Evolutionary conservation across 2,113 vertebrate species (phyloP), one percentile per base, ranked within the genome.

Genomic region (Notiomystis cincta): DNA sequence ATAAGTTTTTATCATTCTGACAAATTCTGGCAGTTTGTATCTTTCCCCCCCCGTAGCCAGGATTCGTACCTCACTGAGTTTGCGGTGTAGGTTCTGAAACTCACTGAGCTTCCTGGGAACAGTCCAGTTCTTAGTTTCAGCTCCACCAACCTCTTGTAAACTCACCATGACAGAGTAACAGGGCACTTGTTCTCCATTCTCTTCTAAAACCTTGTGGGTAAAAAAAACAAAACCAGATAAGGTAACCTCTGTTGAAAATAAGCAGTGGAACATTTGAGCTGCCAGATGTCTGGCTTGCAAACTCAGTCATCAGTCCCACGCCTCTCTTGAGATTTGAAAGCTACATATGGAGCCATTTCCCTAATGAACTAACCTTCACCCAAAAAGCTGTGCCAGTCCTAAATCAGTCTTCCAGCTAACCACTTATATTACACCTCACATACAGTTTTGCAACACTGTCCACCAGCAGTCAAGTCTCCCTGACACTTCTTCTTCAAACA

Each of bases 11-110:
- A 71, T 27, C 4, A 40, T 35, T 65, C 42, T 61, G 40, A 67
- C 33, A 60, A 25, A 15, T 89, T 27, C 38, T 16, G 76, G 20
- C 28, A 13, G 54, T 60, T 64, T 40, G n/a, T 48, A 27, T 44
- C 30, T 69, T 61, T n/a, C 71, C 31, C 18, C 35, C 75, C 15
- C 40, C 3, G 0, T 14, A 84, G 28, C 2, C 1, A 3, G 58
- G 53, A 48, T 50, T 50, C 84, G 2, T 99, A 99, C 99, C 99
- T 99, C 99, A 4, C 98, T 99, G 81, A 99, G 98, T 95, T 99
- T 99, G 95, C 99, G 98, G 96, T 99, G 99, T 61, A 99, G 98
- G 89, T 98, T 99, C 96, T 99, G 99, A 97, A 99, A 99, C 91
- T 99, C 99, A 15, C 97, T 99, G 89, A 99, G 99, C 95, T 98